A percentile compares a stretch with the other conserved stretches of the same genome.
Conservation (phyloP, 2,797 vertebrate genomes). For the Rhadinocentrus ornatus region DNA sequence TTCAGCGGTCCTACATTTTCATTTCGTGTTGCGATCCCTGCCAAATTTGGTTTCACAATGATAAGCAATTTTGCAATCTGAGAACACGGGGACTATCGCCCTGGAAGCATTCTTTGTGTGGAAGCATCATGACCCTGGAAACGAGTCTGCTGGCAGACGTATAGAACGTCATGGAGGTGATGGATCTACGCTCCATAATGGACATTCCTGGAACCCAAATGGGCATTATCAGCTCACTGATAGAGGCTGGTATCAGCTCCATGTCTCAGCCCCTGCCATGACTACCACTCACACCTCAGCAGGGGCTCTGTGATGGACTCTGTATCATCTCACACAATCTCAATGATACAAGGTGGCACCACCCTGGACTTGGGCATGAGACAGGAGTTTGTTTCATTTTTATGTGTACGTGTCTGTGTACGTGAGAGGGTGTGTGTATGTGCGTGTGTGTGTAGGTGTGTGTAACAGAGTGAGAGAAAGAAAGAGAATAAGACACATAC, state of each 20-base stretch:
- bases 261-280: conserved; percentile 39
- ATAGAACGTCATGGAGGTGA: conserved; percentile 26
- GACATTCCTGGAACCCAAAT: conserved; percentile 47
- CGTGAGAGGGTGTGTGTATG: conserved; percentile 3
- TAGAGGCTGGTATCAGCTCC: conserved; percentile 46
- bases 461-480: conserved; percentile 6
- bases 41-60: conserved; percentile 3
- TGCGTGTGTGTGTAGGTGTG: neutral
- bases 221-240: conserved; percentile 50
- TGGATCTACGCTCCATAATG: conserved; percentile 31
- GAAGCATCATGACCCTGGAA: conserved; percentile 9
- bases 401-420: neutral
- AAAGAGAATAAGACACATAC: conserved; percentile 2
- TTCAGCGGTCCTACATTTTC: neutral
- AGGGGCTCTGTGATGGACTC: conserved; percentile 51
- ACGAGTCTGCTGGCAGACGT: conserved; percentile 11
- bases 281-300: conserved; percentile 60
- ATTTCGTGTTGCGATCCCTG: conserved; percentile 3
- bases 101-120: conserved; percentile 13
- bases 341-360: conserved; percentile 43
- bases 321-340: conserved; percentile 56
- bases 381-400: conserved; percentile 18
- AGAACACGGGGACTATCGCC: conserved; percentile 3
- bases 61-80: conserved; percentile 12
- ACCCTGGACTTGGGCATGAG: conserved; percentile 24